Evolutionary conservation across 30 jellyfish, hydroid and myxozoan genomes (phyloP).

Genomic region (Turritopsis rubra): DNA sequence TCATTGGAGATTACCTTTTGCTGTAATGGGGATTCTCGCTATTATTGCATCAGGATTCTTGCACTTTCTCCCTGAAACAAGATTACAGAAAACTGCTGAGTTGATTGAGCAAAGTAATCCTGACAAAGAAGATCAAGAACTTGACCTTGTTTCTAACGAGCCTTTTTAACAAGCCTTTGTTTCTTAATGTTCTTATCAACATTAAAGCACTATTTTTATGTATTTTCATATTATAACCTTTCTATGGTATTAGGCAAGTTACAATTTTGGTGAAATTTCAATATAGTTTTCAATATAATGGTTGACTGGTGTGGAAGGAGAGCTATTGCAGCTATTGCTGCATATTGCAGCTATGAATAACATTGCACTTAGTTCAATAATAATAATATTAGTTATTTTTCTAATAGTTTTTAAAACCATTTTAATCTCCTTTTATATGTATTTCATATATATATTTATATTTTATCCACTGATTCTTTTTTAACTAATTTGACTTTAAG

Average conservation of each 20-base stretch:
- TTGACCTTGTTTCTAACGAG: neutral
- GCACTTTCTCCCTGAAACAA: conserved; percentile 59
- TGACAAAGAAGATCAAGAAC: neutral
- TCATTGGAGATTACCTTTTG: conserved; percentile 58
- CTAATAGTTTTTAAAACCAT: too few species aligned
- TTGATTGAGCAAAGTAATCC: conserved; percentile 26
- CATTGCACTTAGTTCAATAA: too few species aligned
- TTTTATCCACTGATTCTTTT: neutral
- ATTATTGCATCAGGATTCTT: conserved; percentile 36
- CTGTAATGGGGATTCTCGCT: conserved; percentile 69
- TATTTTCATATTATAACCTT: too few species aligned
- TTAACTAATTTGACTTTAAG: neutral
- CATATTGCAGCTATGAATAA: neutral
- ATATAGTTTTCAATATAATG: neutral
- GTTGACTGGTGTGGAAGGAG: neutral
- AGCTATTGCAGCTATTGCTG: neutral
- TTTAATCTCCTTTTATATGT: too few species aligned
- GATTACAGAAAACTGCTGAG: conserved; percentile 47
- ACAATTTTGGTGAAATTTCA: too few species aligned
- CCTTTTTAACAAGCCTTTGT: neutral
- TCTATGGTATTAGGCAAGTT: too few species aligned
- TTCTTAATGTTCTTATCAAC: too few species aligned
- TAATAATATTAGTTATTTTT: too few species aligned
- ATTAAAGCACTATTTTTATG: too few species aligned
- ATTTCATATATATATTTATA: too few species aligned